phyloP scores from a whole-genome alignment of 2,888 invertebrate genomes.

The Ctena decussata region DNA sequence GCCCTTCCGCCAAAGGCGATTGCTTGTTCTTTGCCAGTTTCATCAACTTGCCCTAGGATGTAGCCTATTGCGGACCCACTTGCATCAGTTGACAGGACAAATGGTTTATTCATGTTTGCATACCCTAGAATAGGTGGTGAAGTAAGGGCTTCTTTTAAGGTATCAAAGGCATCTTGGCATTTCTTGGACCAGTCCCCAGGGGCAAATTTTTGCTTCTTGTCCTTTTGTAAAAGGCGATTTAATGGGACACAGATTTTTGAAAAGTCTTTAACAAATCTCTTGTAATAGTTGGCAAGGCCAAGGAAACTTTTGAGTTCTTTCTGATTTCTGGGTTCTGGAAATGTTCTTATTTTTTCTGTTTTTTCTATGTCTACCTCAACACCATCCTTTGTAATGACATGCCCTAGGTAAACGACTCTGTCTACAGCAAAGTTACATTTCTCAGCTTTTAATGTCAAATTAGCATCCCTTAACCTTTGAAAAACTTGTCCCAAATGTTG shows the following conservation, averaged over 20 bases:
- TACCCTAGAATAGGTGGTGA: conserved; percentile 56
- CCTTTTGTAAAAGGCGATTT: conserved; percentile 48
- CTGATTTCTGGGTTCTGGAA: conserved; percentile 42
- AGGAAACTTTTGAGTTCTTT: conserved; percentile 47
- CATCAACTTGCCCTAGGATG: conserved; percentile 29
- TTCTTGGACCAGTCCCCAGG: conserved; percentile 30
- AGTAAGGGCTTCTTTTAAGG: conserved; percentile 28
- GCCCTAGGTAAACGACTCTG: conserved; percentile 21
- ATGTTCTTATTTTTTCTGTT: conserved; percentile 31
- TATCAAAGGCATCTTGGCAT: conserved; percentile 45
- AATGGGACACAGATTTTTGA: conserved; percentile 51
- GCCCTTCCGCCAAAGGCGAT: conserved; percentile 2
- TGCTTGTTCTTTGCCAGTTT: neutral
- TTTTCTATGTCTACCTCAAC: conserved; percentile 42
- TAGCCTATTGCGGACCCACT: conserved; percentile 37
- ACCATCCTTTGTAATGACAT: conserved; percentile 28
- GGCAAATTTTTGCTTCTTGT: conserved; percentile 6
- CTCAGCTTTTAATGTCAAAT: conserved; percentile 54
- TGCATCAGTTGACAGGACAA: conserved; percentile 57
- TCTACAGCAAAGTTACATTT: conserved; percentile 65
- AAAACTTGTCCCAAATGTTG: conserved; percentile 59
- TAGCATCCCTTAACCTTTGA: conserved; percentile 43
- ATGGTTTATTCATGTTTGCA: conserved; percentile 46
- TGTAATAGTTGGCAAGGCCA: conserved; percentile 59
- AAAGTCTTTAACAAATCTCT: conserved; percentile 55